Evolutionary conservation across 1,140 invertebrate species (phyloP), one percentile per base, ranked within the genome.

Genomic region (Aphelinus certus): DNA sequence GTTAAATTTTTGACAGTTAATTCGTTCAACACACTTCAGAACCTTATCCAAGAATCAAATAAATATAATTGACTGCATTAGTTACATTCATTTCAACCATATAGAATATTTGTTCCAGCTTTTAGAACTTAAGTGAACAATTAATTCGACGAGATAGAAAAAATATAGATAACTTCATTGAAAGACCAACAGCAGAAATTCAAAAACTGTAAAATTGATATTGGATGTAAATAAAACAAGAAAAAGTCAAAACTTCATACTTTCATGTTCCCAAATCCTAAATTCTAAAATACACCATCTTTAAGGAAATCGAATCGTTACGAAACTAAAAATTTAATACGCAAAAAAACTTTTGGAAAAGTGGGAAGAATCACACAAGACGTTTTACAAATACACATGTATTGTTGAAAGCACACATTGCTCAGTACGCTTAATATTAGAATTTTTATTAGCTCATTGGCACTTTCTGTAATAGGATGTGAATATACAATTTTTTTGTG

Each of bases 381-480:
- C 26, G 26, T 26, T 26, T 2, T 55, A 53, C 5, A 55, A 66
- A 48, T 10, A 26, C 47, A 43, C 47, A 63, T 9, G 46, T 63
- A 46, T 63, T 63, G 3, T 45, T 53, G 7, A 2, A 63, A 80
- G 79, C 79, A 78, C 78, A 80, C 76, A 77, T 75, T 57, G 70
- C 76, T 79, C 47, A 70, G 65, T 80, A 77, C 65, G 64, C 76
- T 79, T 68, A 56, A 78, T 78, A 81, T 77, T 79, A 77, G 76
- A 64, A 76, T 79, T 76, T 71, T 72, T 76, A 49, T 80, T 66
- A 63, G 76, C 73, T 78, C 66, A 67, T 81, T 81, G 79, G 79
- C 79, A 81, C 78, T 79, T 78, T 80, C 72, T 56, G 1, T 71
- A 9, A 71, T 57, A 75, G 67, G 7, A 75, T 77, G 68, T 71